phyloP scores from a whole-genome alignment of 2,797 vertebrate genomes.

The Diceros bicornis region DNA sequence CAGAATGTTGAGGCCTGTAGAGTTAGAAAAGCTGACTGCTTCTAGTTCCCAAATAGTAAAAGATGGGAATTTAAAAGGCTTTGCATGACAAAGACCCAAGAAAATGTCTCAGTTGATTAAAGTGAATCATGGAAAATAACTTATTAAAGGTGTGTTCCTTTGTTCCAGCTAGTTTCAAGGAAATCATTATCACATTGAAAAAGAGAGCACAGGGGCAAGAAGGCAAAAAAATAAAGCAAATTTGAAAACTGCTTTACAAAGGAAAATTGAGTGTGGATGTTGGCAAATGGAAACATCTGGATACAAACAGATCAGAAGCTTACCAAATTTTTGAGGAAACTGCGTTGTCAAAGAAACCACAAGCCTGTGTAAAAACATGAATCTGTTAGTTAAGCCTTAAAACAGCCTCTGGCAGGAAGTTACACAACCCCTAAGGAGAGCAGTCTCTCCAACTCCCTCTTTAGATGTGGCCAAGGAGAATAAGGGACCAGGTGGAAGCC shows the following conservation, averaged over 20 bases:
- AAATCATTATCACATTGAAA: not conserved
- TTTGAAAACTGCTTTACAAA: not conserved
- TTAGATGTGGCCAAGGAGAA: not conserved
- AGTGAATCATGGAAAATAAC: not conserved
- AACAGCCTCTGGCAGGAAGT: conserved; percentile 52
- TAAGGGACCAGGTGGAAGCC: not conserved
- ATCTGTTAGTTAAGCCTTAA: conserved; percentile 10
- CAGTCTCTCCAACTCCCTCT: not conserved
- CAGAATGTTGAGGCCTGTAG: not conserved
- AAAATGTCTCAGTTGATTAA: conserved; percentile 47
- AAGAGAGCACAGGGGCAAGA: not conserved
- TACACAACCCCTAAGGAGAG: not conserved
- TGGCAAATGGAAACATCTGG: not conserved
- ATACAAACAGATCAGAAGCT: not conserved
- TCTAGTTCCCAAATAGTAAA: not conserved
- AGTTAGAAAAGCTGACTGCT: conserved; percentile 12
- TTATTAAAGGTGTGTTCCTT: not conserved
- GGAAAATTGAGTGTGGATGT: not conserved
- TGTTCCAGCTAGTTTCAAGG: not conserved
- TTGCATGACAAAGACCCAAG: not conserved
- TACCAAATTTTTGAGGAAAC: conserved; percentile 35
- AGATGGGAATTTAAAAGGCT: not conserved
- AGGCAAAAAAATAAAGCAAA: not conserved
- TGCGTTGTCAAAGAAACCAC: conserved; percentile 63
- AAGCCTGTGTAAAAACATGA: not conserved